Evolutionary conservation across 2,888 invertebrate genomes (phyloP), one percentile per base, ranked within the genome.

Genomic region (Euplexia lucipara): DNA sequence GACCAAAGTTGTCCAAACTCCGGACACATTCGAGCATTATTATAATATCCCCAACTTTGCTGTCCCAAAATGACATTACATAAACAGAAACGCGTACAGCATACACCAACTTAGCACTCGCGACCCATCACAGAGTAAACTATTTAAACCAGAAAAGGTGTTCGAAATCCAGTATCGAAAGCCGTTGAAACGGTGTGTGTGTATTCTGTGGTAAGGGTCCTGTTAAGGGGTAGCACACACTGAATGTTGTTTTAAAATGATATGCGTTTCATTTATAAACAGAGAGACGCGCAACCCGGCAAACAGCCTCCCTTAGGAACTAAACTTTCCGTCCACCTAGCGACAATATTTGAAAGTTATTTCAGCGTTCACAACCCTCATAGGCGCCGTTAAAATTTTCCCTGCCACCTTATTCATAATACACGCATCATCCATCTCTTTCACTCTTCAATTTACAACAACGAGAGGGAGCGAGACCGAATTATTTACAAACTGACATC

Each of bases 331-430:
- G 93, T 93, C 95, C 95, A 95, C 92, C 95, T 93, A 92, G 94
- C 95, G 95, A 95, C 95, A 95, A 95, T 95, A 95, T 95, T 95
- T 93, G 94, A 95, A 95, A 95, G 95, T 95, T 95, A 95, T 95
- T 95, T 92, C 93, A 94, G 86, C 94, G 86, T 94, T 94, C 94
- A 95, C 95, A 95, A 94, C 95, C 94, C 95, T 95, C 95, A 92
- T 93, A 95, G 95, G 95, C 94, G 87, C 95, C 95, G 93, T 95
- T 95, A 95, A 95, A 95, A 95, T 94, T 93, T 92, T 92, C 94
- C 94, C 95, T 92, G 82, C 92, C 90, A 92, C 92, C 94, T 94
- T 94, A 94, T 95, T 92, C 92, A 95, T 95, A 93, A 94, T 93
- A 93, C 90, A 94, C 91, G 87, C 81, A 81, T 75, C 79, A 75